A percentile compares a stretch with the other conserved stretches of the same genome.
Evolutionary conservation across 1,140 invertebrate species (phyloP).

Genomic region (Macrotrachela quadricornifera): DNA sequence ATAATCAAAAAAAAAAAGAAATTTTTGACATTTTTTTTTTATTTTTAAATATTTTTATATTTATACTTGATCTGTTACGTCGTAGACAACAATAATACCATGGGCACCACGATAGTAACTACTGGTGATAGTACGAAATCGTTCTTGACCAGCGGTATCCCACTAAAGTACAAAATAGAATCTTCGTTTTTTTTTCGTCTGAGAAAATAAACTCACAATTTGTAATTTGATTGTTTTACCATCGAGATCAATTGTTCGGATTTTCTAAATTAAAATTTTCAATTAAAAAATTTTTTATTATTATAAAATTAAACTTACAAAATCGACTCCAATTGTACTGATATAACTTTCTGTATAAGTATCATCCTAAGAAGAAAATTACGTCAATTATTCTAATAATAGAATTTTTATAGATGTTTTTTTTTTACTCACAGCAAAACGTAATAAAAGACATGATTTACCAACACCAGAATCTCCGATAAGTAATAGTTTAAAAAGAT

Average conservation of each 20-base stretch:
- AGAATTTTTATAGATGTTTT: background rate
- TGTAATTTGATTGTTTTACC: constrained; percentile 98
- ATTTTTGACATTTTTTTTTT: background rate
- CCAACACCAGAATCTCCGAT: constrained; percentile 99
- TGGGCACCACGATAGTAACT: constrained; percentile 93
- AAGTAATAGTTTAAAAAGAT: constrained; percentile 92
- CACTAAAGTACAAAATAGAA: constrained; percentile 33
- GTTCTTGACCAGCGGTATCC: constrained; percentile 94
- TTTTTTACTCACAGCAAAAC: constrained; percentile 63
- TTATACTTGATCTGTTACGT: constrained; percentile 73
- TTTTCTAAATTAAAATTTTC: constrained; percentile 53
- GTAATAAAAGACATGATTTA: constrained; percentile 85
- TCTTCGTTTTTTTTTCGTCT: too few species aligned
- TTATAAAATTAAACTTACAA: constrained; percentile 45
- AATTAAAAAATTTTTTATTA: constrained; percentile 4
- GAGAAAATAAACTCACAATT: constrained; percentile 63
- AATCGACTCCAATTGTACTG: constrained; percentile 98
- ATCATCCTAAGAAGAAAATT: constrained; percentile 51
- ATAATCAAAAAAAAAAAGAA: background rate
- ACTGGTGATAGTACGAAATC: constrained; percentile 76
- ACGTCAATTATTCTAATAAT: constrained; percentile 2
- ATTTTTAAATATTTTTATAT: background rate
- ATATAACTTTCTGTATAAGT: constrained; percentile 99
- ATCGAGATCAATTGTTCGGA: constrained; percentile 92
- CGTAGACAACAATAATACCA: constrained; percentile 98